phyloP scores from a whole-genome alignment of 1,140 invertebrate species.

The Drosophila nigrodunni region DNA sequence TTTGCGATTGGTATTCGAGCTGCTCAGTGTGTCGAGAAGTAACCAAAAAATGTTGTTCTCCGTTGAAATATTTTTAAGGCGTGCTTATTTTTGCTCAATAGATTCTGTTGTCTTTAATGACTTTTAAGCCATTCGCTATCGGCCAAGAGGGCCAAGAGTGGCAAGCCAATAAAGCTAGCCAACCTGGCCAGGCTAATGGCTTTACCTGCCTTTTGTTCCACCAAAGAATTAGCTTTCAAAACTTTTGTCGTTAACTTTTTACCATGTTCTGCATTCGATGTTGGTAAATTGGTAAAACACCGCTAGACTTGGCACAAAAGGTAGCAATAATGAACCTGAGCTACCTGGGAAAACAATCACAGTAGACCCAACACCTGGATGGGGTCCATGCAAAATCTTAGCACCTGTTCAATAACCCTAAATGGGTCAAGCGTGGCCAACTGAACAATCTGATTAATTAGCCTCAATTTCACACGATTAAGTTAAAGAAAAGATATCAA shows the following conservation, averaged over 20 bases:
- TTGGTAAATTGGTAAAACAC: conserved; percentile 36
- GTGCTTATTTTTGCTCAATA: conserved; percentile 69
- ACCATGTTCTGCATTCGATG: conserved; percentile 20
- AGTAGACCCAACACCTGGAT: conserved; percentile 1
- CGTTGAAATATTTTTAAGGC: conserved; percentile 68
- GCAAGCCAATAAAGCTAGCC: no score
- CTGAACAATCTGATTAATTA: conserved; percentile 16
- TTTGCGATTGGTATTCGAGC: conserved; percentile 38
- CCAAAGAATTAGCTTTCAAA: conserved; percentile 52
- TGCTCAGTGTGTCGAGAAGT: conserved; percentile 11
- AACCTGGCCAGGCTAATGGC: conserved; percentile 63
- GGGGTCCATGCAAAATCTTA: conserved; percentile 13
- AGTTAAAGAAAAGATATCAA: neutral
- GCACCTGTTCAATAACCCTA: conserved; percentile 21
- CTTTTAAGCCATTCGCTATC: conserved; percentile 56
- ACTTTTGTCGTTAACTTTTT: conserved; percentile 6
- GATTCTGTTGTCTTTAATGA: conserved; percentile 80
- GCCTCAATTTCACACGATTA: neutral
- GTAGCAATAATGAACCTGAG: conserved; percentile 19
- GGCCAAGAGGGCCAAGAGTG: conserved; percentile 25
- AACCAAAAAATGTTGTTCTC: conserved; percentile 8
- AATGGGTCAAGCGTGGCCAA: conserved; percentile 45
- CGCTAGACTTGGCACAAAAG: conserved; percentile 27
- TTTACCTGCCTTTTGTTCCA: conserved; percentile 72
- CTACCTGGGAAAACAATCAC: conserved; percentile 23